These are phyloP conservation scores for Notocelia uddmanniana DNA, from an alignment of 2,888 invertebrate genomes.

Conservation along the genomic window DNA sequence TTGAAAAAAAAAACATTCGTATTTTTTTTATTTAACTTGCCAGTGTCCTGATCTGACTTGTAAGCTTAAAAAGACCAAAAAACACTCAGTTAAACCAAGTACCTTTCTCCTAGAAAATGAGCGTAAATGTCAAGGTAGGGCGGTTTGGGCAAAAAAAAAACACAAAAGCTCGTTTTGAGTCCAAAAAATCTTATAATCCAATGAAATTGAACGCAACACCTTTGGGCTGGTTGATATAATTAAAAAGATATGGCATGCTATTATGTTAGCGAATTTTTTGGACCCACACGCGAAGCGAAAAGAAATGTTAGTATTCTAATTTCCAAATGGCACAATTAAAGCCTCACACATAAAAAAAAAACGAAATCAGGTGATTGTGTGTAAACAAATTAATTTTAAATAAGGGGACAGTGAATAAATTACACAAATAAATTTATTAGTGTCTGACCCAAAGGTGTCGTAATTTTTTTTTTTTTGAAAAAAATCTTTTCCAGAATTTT, in stretches of 20 bases:
- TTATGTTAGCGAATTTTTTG: constrained; percentile 75
- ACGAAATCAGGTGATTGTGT: constrained; percentile 69
- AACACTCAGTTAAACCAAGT: constrained; percentile 67
- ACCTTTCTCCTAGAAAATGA: constrained; percentile 75
- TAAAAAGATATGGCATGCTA: constrained; percentile 63
- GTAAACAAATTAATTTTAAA: constrained; percentile 47
- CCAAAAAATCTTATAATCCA: constrained; percentile 75
- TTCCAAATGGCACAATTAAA: constrained; percentile 59
- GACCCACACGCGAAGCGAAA: constrained; percentile 74
- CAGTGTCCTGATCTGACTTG: constrained; percentile 76
- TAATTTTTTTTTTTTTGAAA: constrained; percentile 35
- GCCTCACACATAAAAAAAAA: constrained; percentile 70
- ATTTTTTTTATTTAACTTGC: constrained; percentile 55
- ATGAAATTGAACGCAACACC: constrained; percentile 75
- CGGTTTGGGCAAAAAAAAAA: constrained; percentile 75
- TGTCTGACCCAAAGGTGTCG: constrained; percentile 81
- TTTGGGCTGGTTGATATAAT: constrained; percentile 72
- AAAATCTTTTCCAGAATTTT: not conserved
- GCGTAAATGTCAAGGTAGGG: constrained; percentile 85
- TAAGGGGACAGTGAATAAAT: constrained; percentile 48
- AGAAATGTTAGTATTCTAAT: constrained; percentile 68
- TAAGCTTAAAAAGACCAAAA: constrained; percentile 58
- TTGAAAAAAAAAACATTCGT: constrained; percentile 60
- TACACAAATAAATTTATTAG: constrained; percentile 52
- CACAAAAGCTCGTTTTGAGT: constrained; percentile 77